These are phyloP conservation scores for Rapana venosa DNA, from an alignment of 2,888 invertebrate species.

Conservation along the genomic window DNA sequence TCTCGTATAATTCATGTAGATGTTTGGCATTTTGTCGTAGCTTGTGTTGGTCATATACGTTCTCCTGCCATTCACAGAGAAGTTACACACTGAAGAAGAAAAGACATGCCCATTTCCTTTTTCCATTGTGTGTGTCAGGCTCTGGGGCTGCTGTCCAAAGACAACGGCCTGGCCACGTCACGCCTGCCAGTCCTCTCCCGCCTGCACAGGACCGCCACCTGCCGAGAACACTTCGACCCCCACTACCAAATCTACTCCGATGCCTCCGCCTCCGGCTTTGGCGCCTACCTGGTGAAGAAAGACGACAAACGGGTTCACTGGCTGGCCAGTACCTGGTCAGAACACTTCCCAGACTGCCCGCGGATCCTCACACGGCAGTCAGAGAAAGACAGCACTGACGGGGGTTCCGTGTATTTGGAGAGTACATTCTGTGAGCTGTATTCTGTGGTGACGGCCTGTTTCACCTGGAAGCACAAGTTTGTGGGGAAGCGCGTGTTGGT, in stretches of 20 bases:
- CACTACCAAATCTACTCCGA: constrained; percentile 61
- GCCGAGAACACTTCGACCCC: constrained; percentile 42
- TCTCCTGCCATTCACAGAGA: not conserved
- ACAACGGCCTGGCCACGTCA: constrained; percentile 41
- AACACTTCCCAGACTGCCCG: constrained; percentile 37
- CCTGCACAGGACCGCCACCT: not conserved
- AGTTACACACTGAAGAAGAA: not conserved
- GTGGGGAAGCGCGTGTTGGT: constrained; percentile 54
- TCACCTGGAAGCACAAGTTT: constrained; percentile 68
- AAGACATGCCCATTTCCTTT: not conserved
- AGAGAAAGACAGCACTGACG: not conserved
- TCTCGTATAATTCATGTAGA: too few species aligned
- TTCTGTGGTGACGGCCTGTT: constrained; percentile 58
- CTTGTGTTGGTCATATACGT: not conserved
- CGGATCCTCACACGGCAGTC: not conserved
- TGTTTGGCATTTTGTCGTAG: not conserved
- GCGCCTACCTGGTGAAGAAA: constrained; percentile 58
- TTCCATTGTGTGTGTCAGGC: constrained; percentile 47
- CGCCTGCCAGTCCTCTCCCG: constrained; percentile 31
- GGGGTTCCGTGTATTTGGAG: constrained; percentile 39
- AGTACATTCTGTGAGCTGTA: constrained; percentile 58
- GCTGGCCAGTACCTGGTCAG: constrained; percentile 56
- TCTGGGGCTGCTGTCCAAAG: constrained; percentile 46
- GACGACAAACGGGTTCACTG: constrained; percentile 52
- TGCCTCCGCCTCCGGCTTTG: constrained; percentile 59